These are phyloP conservation scores for Agrenia bidenticulata DNA, from an alignment of 2,888 invertebrate species.

Conservation along the genomic window DNA sequence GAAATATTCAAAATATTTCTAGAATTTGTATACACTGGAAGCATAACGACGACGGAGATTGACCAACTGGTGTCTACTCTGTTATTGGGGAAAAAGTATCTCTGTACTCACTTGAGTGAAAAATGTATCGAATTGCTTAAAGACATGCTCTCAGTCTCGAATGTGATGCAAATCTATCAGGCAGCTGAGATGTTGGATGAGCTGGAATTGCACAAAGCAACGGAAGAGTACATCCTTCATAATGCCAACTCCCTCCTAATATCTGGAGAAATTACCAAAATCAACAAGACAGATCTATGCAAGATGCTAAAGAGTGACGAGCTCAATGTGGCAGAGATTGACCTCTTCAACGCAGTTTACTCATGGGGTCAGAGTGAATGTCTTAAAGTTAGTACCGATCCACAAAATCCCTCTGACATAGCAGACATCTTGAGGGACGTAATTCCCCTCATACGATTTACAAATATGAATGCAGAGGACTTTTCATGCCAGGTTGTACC, in stretches of 20 bases:
- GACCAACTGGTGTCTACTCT: constrained; percentile 36
- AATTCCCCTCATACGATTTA: constrained; percentile 44
- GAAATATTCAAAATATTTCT: constrained; percentile 42
- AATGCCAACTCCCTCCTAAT: constrained; percentile 41
- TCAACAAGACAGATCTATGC: constrained; percentile 37
- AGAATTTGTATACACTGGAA: constrained; percentile 40
- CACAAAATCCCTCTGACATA: constrained; percentile 15
- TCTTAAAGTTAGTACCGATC: constrained; percentile 17
- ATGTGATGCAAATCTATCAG: constrained; percentile 46
- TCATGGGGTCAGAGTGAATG: constrained; percentile 44
- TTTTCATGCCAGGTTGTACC: constrained; percentile 46
- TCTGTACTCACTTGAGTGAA: constrained; percentile 37
- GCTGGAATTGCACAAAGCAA: constrained; percentile 42
- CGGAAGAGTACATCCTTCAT: constrained; percentile 44
- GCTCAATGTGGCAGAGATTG: constrained; percentile 42
- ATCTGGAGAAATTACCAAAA: constrained; percentile 43
- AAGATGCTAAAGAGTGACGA: constrained; percentile 45
- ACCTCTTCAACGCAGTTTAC: constrained; percentile 36
- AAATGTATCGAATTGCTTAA: constrained; percentile 40
- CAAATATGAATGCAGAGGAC: constrained; percentile 47
- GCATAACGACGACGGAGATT: constrained; percentile 25
- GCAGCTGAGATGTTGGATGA: constrained; percentile 44
- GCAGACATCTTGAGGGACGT: constrained; percentile 34
- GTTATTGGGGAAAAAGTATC: constrained; percentile 46
- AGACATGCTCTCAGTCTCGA: constrained; percentile 35